Percentiles rank a stretch among this genome's conserved stretches.
phyloP scores from a whole-genome alignment of 2,888 invertebrate genomes.

The Malthinus seriepunctatus region DNA sequence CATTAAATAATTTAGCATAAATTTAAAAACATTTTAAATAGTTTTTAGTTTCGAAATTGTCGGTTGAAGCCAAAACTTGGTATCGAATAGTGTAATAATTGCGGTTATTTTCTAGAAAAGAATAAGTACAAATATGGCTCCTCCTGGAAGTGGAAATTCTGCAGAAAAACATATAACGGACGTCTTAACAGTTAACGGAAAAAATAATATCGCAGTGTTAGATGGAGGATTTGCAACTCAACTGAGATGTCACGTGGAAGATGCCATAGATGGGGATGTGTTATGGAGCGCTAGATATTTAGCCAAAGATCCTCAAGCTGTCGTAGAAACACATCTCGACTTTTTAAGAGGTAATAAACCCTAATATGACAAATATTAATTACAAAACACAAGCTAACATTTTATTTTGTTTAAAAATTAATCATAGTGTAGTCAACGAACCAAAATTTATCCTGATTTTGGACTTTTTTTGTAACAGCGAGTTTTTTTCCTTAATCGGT shows the following conservation, averaged over 20 bases:
- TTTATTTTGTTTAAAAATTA: neutral
- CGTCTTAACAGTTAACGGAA: constrained; percentile 6
- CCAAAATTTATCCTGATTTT: too few relatives aligned
- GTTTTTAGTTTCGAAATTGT: too few relatives aligned
- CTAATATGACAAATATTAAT: too few relatives aligned
- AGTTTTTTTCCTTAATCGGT: too few relatives aligned
- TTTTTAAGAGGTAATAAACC: constrained; percentile 68
- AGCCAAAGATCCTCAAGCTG: constrained; percentile 76
- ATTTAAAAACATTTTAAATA: too few relatives aligned
- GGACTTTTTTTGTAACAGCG: too few relatives aligned
- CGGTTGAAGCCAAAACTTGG: neutral
- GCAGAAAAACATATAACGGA: constrained; percentile 20
- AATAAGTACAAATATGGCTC: constrained; percentile 13
- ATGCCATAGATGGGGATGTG: constrained; percentile 81
- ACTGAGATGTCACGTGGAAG: constrained; percentile 73
- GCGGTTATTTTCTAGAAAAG: neutral
- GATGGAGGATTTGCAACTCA: constrained; percentile 85
- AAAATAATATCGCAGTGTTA: constrained; percentile 51
- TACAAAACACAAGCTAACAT: too few relatives aligned
- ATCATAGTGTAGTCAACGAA: too few relatives aligned
- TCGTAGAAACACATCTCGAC: constrained; percentile 79
- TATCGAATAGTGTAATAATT: neutral
- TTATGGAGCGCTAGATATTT: constrained; percentile 88
- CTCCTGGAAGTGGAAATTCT: constrained; percentile 30
- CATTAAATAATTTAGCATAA: too few relatives aligned